phyloP scores from a whole-genome alignment of 2,113 vertebrate species.

The Cephalopholis sonnerati region DNA sequence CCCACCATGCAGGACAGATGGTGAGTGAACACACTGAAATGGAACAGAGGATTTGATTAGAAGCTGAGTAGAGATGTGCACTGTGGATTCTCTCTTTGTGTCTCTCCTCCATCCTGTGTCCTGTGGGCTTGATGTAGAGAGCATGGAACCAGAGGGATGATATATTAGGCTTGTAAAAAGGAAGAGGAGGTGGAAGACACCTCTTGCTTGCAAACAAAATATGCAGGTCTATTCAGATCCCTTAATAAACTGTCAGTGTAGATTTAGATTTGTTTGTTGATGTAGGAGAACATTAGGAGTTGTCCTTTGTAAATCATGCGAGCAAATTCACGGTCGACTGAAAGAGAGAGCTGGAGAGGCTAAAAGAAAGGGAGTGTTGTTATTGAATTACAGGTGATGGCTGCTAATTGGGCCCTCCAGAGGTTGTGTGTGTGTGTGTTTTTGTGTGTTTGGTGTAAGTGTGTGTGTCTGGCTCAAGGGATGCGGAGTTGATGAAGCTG shows the following conservation, averaged over 20 bases:
- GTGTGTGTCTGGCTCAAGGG: constrained; percentile 61
- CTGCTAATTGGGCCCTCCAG: constrained; percentile 80
- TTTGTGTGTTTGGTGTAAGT: constrained; percentile 14
- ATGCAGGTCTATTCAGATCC: constrained; percentile 21
- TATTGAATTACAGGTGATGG: constrained; percentile 82
- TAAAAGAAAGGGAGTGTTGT: constrained; percentile 64
- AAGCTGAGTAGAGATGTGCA: constrained; percentile 32
- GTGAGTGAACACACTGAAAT: constrained; percentile 3
- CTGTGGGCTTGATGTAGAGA: constrained; percentile 43
- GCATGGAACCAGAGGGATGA: constrained; percentile 23
- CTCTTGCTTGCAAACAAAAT: constrained; percentile 26
- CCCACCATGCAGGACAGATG: neutral
- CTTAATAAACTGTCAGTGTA: constrained; percentile 33
- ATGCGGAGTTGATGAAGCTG: constrained; percentile 75
- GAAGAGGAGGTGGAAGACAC: constrained; percentile 12
- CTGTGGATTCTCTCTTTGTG: constrained; percentile 29
- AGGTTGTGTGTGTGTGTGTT: constrained; percentile 53
- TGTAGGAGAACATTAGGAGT: constrained; percentile 33
- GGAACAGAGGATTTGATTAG: constrained; percentile 65
- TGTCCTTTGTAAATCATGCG: constrained; percentile 39
- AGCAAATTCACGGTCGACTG: constrained; percentile 33
- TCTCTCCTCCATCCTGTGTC: constrained; percentile 35
- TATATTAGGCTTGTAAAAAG: constrained; percentile 18
- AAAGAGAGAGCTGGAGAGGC: constrained; percentile 51
- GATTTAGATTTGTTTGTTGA: constrained; percentile 54